Percentiles rank a stretch among this genome's conserved stretches.
Conservation (phyloP, 2,888 invertebrate genomes). For the Aporophyla lueneburgensis region DNA sequence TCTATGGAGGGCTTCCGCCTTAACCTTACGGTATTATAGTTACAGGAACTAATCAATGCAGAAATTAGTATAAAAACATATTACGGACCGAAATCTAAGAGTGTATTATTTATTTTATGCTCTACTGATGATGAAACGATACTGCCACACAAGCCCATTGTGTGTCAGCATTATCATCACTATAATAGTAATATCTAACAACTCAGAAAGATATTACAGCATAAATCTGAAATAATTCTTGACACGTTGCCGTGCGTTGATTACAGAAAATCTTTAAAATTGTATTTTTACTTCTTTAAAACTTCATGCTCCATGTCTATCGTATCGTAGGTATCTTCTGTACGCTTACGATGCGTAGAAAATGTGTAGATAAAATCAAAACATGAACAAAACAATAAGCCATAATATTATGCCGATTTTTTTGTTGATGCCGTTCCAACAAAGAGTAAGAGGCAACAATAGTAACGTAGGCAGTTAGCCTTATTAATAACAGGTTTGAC, state of each 20-base stretch:
- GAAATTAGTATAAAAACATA: slow-evolving; percentile 18
- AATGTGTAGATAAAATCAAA: slow-evolving; percentile 53
- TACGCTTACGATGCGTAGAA: slow-evolving; percentile 24
- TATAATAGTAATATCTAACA: not conserved
- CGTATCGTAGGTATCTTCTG: slow-evolving; percentile 12
- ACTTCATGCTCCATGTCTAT: slow-evolving; percentile 15
- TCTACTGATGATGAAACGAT: not conserved
- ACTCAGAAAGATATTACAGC: not conserved
- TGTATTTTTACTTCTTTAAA: slow-evolving; percentile 7
- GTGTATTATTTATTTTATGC: not conserved
- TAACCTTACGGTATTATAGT: slow-evolving; percentile 29
- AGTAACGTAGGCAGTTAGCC: slow-evolving; percentile 55
- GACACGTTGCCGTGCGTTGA: not conserved
- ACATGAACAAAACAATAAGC: slow-evolving; percentile 49
- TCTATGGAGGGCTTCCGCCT: slow-evolving; percentile 23
- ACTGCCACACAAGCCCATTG: not conserved
- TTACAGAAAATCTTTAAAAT: not conserved
- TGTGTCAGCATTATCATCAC: too few species aligned
- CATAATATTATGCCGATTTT: slow-evolving; percentile 53
- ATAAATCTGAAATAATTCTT: not conserved
- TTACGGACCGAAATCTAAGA: not conserved
- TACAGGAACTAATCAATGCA: slow-evolving; percentile 34
- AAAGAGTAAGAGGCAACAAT: slow-evolving; percentile 60
- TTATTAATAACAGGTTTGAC: slow-evolving; percentile 64
- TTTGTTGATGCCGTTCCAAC: slow-evolving; percentile 49